Percentiles rank a stretch among this genome's conserved stretches.
phyloP scores from a whole-genome alignment of 2,797 vertebrate species.

The Myoxocephalus aenaeus region DNA sequence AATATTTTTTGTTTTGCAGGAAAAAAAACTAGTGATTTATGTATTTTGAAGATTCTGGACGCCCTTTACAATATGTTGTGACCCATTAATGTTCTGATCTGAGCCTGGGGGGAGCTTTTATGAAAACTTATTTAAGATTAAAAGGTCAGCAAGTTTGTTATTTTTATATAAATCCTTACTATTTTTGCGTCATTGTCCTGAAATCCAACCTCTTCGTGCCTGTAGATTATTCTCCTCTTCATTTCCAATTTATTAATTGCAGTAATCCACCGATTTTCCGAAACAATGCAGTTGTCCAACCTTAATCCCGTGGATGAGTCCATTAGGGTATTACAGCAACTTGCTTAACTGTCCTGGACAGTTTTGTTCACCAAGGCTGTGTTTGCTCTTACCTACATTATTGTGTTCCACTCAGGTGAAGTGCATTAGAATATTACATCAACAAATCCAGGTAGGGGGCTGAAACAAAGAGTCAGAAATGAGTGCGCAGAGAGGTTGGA shows the following conservation, averaged over 20 bases:
- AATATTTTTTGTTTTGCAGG: neutral
- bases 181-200: slow-evolving; percentile 18
- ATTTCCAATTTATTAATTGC: slow-evolving; percentile 64
- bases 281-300: slow-evolving; percentile 44
- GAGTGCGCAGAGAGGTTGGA: slow-evolving; percentile 15
- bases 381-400: slow-evolving; percentile 37
- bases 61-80: neutral
- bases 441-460: slow-evolving; percentile 27
- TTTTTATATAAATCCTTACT: slow-evolving; percentile 17
- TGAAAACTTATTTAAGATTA: slow-evolving; percentile 4
- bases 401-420: slow-evolving; percentile 1
- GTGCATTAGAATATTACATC: slow-evolving; percentile 68
- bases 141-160: neutral
- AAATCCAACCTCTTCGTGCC: slow-evolving; percentile 23
- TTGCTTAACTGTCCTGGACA: slow-evolving; percentile 14
- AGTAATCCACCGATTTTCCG: slow-evolving; percentile 64
- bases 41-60: slow-evolving; percentile 12
- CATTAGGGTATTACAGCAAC: slow-evolving; percentile 61
- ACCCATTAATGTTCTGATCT: slow-evolving; percentile 5
- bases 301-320: slow-evolving; percentile 51
- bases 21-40: slow-evolving; percentile 4
- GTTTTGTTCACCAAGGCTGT: slow-evolving; percentile 3
- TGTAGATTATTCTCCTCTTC: slow-evolving; percentile 33
- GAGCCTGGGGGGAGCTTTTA: neutral
- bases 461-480: neutral